Evolutionary conservation across 2,888 invertebrate genomes (phyloP).

Genomic region (Tuberolachnus salignus): DNA sequence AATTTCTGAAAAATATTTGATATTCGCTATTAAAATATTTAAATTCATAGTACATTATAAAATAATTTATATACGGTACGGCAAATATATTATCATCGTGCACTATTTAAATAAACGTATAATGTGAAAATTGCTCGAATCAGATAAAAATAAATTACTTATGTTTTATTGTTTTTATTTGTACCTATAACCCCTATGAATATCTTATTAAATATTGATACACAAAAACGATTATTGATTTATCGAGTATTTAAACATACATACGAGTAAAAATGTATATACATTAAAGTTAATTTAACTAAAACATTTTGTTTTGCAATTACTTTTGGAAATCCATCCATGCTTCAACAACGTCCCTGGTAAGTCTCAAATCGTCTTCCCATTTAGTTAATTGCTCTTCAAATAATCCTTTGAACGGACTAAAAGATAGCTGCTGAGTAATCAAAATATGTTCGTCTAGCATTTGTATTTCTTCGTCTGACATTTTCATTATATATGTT

Average conservation of each 20-base stretch:
- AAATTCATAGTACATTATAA: not conserved
- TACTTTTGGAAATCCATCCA: slow-evolving; percentile 79
- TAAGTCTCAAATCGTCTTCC: slow-evolving; percentile 72
- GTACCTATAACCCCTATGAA: too few species aligned
- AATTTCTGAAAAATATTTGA: not conserved
- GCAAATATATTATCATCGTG: not conserved
- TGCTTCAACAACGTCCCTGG: slow-evolving; percentile 70
- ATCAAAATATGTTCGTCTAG: slow-evolving; percentile 77
- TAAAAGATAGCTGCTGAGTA: slow-evolving; percentile 78
- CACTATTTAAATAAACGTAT: not conserved
- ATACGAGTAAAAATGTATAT: too few species aligned
- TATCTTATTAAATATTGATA: too few species aligned
- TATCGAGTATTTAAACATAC: too few species aligned
- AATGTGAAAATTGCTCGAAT: too few species aligned
- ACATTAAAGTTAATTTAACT: too few species aligned
- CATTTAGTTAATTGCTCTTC: slow-evolving; percentile 76
- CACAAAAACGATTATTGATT: too few species aligned
- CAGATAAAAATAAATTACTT: too few species aligned
- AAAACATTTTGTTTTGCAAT: slow-evolving; percentile 63
- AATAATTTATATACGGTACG: not conserved
- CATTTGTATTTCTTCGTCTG: slow-evolving; percentile 75
- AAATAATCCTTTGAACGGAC: slow-evolving; percentile 79
- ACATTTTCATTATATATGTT: slow-evolving; percentile 72
- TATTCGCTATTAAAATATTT: too few species aligned
- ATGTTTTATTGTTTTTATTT: too few species aligned